A percentile compares a stretch with the other conserved stretches of the same genome.
Evolutionary conservation across 2,113 vertebrate genomes (phyloP).

Genomic region (Corythaixoides concolor): DNA sequence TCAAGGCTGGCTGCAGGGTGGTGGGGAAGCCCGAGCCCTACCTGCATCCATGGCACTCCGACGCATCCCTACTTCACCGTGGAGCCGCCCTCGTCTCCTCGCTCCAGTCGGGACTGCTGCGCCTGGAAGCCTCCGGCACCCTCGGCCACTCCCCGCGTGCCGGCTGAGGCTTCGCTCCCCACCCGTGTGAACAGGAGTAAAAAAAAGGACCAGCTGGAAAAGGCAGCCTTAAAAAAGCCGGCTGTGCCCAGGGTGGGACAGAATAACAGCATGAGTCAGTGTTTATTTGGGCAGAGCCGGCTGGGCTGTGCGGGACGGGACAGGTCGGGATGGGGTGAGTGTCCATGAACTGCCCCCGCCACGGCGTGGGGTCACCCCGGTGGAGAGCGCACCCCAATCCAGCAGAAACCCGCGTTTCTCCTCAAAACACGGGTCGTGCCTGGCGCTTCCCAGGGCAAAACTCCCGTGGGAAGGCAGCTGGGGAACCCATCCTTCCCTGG

Average conservation of each 20-base stretch:
- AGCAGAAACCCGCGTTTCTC: neutral
- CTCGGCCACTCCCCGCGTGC: neutral
- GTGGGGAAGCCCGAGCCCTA: neutral
- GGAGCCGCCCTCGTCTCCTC: neutral
- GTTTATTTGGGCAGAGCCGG: slow-evolving; percentile 21
- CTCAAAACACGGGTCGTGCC: rapidly evolving
- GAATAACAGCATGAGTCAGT: slow-evolving; percentile 51
- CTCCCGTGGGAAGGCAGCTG: rapidly evolving
- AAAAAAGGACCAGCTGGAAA: neutral
- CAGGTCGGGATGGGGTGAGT: neutral
- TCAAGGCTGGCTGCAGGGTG: neutral
- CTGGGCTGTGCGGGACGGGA: neutral
- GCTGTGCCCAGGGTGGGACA: slow-evolving; percentile 43
- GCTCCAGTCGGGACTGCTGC: rapidly evolving
- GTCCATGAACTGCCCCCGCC: rapidly evolving
- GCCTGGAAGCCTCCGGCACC: neutral
- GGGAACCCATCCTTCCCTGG: neutral
- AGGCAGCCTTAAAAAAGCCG: slow-evolving; percentile 14
- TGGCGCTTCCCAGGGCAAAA: neutral
- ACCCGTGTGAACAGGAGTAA: neutral
- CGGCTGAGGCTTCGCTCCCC: rapidly evolving
- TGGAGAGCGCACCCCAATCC: rapidly evolving
- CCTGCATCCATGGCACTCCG: neutral
- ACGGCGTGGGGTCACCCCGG: rapidly evolving
- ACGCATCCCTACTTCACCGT: rapidly evolving